Evolutionary conservation across 2,113 vertebrate species (phyloP), one percentile per base, ranked within the genome.

Genomic region (Pachyramphus minor): DNA sequence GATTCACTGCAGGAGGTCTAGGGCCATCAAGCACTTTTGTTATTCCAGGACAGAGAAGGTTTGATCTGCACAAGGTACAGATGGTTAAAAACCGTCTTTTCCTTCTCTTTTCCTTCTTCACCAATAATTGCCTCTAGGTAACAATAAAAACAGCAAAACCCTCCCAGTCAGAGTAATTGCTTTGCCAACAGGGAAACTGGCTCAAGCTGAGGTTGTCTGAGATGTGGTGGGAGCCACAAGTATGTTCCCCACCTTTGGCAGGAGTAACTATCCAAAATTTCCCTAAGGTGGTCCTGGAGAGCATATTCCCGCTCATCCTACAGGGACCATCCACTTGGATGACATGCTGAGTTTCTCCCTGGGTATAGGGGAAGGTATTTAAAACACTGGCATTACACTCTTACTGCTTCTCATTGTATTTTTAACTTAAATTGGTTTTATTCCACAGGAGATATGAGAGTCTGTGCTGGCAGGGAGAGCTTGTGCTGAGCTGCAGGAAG

Each of bases 361-460:
- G 22, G 49, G 35, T 42, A 60, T 3, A 2, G 44, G 91, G 33
- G 44, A 72, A 79, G 41, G 64, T 41, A 79, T 87, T 84, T 72
- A 33, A 87, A 87, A 39, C 20, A 4, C 35, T 81, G 68, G 20
- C 60, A 55, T 63, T 47, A 16, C 25, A 64, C 15, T 50, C 42
- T 63, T 93, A 8, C 42, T 71, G 49, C 56, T 74, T 72, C 72
- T 37, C 86, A 49, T 74, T 93, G 69, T 77, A 25, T 87, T 97
- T 97, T 78, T 74, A 88, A 31, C 78, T 60, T 50, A 20, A 95
- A 91, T 60, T 81, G 45, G 44, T 94, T 96, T 96, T 87, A 73
- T 90, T 37, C 12, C 86, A 75, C 71, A 42, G 66, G 83, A 97
- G 89, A 49, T 88, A 92, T 44, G 42, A 59, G 47, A 74, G 78